phyloP scores from a whole-genome alignment of 2,888 invertebrate genomes.

The Eledona agricola region DNA sequence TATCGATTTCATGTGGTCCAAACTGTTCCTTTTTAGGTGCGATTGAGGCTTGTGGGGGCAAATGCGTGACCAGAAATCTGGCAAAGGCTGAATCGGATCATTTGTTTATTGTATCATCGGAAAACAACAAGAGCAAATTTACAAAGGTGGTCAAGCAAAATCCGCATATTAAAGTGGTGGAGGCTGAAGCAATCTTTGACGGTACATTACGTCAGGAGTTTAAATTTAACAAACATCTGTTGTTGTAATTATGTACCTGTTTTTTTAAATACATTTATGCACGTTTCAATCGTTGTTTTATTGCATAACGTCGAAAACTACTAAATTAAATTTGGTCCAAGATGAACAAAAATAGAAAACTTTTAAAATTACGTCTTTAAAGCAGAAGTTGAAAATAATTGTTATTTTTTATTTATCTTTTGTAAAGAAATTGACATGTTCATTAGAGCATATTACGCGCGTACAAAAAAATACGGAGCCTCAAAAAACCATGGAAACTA shows the following conservation, averaged over 20 bases:
- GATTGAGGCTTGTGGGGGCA: constrained; percentile 59
- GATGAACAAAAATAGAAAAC: no score
- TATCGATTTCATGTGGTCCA: neutral
- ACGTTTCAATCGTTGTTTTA: neutral
- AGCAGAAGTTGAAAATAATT: no score
- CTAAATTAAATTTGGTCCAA: no score
- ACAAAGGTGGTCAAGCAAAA: constrained; percentile 53
- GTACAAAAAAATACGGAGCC: no score
- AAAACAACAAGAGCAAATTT: constrained; percentile 55
- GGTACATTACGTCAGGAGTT: constrained; percentile 58
- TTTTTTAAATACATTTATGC: constrained; percentile 8
- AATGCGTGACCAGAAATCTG: constrained; percentile 52
- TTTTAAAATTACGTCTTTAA: no score
- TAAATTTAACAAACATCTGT: constrained; percentile 46
- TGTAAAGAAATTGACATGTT: no score
- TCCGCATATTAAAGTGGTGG: constrained; percentile 47
- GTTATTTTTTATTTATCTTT: no score
- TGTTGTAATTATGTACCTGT: constrained; percentile 31
- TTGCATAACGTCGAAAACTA: neutral
- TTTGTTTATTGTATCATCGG: constrained; percentile 52
- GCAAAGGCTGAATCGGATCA: constrained; percentile 43
- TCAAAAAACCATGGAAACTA: no score
- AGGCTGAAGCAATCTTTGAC: constrained; percentile 60
- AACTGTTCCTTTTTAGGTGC: constrained; percentile 55
- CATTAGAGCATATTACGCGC: no score